Percentiles rank a stretch among this genome's conserved stretches.
phyloP scores from a whole-genome alignment of 2,888 invertebrate species.

The Tinea pellionella region DNA sequence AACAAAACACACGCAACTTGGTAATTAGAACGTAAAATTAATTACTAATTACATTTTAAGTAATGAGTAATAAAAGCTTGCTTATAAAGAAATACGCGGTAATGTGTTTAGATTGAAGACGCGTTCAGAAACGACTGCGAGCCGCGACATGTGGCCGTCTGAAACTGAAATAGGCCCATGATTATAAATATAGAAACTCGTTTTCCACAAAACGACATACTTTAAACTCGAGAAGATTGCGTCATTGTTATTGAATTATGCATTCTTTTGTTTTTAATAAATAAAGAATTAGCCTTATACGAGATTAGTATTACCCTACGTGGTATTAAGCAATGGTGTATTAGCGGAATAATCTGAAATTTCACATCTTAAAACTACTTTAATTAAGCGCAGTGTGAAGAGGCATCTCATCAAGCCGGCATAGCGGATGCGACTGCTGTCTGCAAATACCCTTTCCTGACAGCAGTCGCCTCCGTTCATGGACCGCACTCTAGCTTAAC shows the following conservation, averaged over 20 bases:
- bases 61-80: constrained; percentile 36
- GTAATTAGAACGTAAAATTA: not conserved
- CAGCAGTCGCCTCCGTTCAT: too few species aligned
- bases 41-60: not conserved
- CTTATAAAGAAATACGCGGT: constrained; percentile 24
- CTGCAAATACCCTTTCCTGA: too few species aligned
- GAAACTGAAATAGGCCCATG: constrained; percentile 46
- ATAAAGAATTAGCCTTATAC: too few species aligned
- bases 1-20: not conserved
- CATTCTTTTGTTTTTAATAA: too few species aligned
- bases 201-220: constrained; percentile 64
- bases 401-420: too few species aligned
- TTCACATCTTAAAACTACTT: too few species aligned
- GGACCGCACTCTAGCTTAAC: not conserved
- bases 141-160: constrained; percentile 46
- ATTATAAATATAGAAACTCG: constrained; percentile 55
- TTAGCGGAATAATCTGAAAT: too few species aligned
- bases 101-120: constrained; percentile 51
- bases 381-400: too few species aligned
- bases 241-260: not conserved
- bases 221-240: constrained; percentile 36
- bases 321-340: too few species aligned
- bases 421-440: too few species aligned
- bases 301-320: too few species aligned
- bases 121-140: constrained; percentile 21